phyloP scores from a whole-genome alignment of 2,113 vertebrate species.

The Gymnocephalus cernua region DNA sequence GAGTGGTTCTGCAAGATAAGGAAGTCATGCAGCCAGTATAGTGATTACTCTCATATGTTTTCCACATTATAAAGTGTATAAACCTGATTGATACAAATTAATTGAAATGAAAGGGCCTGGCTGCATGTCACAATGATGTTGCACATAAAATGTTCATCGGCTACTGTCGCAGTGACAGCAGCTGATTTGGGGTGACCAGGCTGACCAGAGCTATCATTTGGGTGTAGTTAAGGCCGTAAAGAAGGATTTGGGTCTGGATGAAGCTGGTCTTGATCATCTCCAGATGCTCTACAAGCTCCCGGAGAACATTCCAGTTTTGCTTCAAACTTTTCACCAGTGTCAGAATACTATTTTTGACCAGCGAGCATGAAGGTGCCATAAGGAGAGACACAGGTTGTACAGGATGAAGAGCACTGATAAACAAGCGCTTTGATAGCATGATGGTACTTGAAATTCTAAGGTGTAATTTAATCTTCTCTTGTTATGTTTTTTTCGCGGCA shows the following conservation, averaged over 20 bases:
- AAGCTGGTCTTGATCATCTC: constrained; percentile 69
- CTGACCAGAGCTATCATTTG: constrained; percentile 70
- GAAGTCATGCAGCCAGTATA: neutral
- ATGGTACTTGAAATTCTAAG: constrained; percentile 10
- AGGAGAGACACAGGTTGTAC: constrained; percentile 14
- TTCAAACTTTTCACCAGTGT: constrained; percentile 15
- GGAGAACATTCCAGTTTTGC: constrained; percentile 42
- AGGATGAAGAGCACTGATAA: constrained; percentile 25
- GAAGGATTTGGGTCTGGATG: constrained; percentile 43
- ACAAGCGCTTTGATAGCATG: constrained; percentile 27
- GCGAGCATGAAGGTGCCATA: constrained; percentile 19
- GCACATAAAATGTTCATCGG: constrained; percentile 21
- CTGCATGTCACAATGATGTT: neutral
- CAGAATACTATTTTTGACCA: constrained; percentile 38
- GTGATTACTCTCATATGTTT: neutral
- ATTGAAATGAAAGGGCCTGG: no score
- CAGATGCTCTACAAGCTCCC: constrained; percentile 71
- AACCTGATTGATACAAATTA: neutral
- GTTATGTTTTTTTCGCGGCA: constrained; percentile 1
- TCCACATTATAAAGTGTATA: neutral
- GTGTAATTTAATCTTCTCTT: constrained; percentile 67
- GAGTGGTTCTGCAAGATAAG: no score
- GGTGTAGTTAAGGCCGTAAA: constrained; percentile 43
- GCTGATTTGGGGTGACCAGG: constrained; percentile 59
- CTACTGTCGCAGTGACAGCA: constrained; percentile 62